Percentiles rank a stretch among this genome's conserved stretches.
Evolutionary conservation across 2,113 vertebrate genomes (phyloP).

Genomic region (Sinocyclocheilus grahami): DNA sequence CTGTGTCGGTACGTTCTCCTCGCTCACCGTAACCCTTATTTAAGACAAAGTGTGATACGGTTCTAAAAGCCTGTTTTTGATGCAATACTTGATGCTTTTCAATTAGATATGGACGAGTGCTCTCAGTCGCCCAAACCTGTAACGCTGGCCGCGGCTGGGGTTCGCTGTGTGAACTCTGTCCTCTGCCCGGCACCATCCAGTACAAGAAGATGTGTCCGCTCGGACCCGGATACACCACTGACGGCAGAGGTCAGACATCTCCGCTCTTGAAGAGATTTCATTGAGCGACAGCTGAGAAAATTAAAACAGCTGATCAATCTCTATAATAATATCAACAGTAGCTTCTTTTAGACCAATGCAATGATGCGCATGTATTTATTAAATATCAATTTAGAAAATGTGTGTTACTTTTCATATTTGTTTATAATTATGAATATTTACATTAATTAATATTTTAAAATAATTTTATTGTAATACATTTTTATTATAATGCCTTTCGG

Average conservation of each 20-base stretch:
- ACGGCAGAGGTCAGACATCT: constrained; percentile 83
- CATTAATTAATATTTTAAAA: neutral
- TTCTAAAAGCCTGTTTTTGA: neutral
- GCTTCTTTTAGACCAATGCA: neutral
- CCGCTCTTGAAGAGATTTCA: neutral
- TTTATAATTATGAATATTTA: neutral
- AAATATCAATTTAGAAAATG: neutral
- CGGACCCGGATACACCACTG: constrained; percentile 86
- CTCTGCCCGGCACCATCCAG: constrained; percentile 85
- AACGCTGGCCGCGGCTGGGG: constrained; percentile 90
- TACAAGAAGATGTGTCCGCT: constrained; percentile 94
- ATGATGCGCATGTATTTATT: neutral
- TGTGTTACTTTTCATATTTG: neutral
- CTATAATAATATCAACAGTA: neutral
- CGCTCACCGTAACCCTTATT: neutral
- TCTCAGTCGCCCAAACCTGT: constrained; percentile 88
- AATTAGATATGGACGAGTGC: constrained; percentile 90
- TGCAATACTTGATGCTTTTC: neutral
- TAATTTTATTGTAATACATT: neutral
- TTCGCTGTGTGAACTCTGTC: constrained; percentile 88
- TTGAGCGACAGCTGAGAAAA: neutral
- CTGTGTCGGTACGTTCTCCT: constrained; percentile 81
- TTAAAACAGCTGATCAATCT: neutral
- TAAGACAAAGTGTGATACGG: neutral
- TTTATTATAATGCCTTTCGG: neutral